Conservation (phyloP, 1,140 invertebrate species). For the Dysdera silvatica region DNA sequence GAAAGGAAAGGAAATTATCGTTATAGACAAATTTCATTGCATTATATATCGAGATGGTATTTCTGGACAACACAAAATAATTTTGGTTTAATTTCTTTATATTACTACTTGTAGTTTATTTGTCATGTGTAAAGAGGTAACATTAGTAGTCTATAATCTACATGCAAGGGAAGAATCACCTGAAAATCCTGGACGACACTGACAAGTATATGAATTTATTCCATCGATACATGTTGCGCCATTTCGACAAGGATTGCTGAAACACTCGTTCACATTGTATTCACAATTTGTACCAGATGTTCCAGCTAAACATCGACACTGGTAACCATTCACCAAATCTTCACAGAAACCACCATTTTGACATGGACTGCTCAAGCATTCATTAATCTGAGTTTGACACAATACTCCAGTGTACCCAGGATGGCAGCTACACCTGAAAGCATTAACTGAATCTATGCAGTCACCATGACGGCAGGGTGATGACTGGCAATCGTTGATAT, state of each 20-base stretch:
- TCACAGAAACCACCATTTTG: conserved; percentile 57
- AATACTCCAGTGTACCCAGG: conserved; percentile 78
- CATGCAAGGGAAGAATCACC: no score
- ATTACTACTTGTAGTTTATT: no score
- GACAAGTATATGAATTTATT: conserved; percentile 92
- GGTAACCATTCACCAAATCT: conserved; percentile 56
- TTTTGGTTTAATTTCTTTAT: no score
- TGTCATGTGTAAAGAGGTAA: not conserved
- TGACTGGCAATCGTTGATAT: conserved; percentile 75
- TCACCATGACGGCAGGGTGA: conserved; percentile 79
- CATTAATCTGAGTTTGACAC: conserved; percentile 85
- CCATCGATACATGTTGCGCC: conserved; percentile 81
- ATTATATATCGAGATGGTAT: no score
- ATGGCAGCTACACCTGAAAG: conserved; percentile 77
- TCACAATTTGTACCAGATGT: conserved; percentile 69
- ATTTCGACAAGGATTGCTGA: conserved; percentile 70
- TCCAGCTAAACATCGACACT: conserved; percentile 66
- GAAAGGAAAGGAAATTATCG: no score
- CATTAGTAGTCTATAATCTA: no score
- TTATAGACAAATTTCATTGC: no score
- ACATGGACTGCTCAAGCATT: conserved; percentile 61
- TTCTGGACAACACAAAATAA: no score
- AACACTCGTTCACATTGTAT: conserved; percentile 77
- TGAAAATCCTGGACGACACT: conserved; percentile 77
- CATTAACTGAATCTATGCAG: conserved; percentile 60